Percentiles rank a stretch among this genome's conserved stretches.
These are phyloP conservation scores for Rhamnusium bicolor DNA, from an alignment of 2,888 invertebrate genomes.

Conservation along the genomic window DNA sequence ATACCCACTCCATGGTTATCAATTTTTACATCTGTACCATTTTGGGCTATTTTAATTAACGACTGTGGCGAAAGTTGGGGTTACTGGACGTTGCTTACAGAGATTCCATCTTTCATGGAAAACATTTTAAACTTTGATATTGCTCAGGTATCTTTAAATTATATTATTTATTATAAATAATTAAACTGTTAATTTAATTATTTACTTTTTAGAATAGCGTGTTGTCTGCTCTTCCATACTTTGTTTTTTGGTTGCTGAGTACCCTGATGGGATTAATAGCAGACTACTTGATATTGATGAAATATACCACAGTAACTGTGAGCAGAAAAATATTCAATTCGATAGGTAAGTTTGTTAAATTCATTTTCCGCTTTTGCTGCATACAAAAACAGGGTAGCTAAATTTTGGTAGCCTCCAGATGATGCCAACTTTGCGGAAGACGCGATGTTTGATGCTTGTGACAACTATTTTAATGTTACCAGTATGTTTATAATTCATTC, in stretches of 20 bases:
- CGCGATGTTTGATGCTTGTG: no score
- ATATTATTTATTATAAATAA: no score
- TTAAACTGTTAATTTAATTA: not conserved
- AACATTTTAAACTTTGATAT: constrained; percentile 82
- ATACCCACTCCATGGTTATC: constrained; percentile 80
- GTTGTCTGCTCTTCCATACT: constrained; percentile 81
- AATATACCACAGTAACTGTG: constrained; percentile 56
- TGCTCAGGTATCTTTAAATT: constrained; percentile 78
- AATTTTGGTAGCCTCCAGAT: no score
- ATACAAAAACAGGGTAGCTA: no score
- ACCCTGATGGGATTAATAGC: constrained; percentile 80
- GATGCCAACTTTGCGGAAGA: no score
- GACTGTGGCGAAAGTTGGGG: constrained; percentile 86
- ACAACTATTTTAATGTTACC: no score
- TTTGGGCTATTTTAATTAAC: constrained; percentile 81
- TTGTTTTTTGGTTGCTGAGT: constrained; percentile 80
- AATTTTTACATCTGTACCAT: constrained; percentile 82
- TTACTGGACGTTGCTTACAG: constrained; percentile 86
- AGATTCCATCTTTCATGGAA: constrained; percentile 86
- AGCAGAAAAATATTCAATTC: constrained; percentile 76
- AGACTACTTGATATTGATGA: constrained; percentile 74
- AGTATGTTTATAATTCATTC: no score
- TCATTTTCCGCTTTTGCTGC: no score
- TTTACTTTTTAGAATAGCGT: constrained; percentile 75
- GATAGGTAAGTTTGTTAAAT: constrained; percentile 57